These are phyloP conservation scores for Trichogramma evanescens DNA, from an alignment of 2,888 invertebrate species.

Conservation along the genomic window DNA sequence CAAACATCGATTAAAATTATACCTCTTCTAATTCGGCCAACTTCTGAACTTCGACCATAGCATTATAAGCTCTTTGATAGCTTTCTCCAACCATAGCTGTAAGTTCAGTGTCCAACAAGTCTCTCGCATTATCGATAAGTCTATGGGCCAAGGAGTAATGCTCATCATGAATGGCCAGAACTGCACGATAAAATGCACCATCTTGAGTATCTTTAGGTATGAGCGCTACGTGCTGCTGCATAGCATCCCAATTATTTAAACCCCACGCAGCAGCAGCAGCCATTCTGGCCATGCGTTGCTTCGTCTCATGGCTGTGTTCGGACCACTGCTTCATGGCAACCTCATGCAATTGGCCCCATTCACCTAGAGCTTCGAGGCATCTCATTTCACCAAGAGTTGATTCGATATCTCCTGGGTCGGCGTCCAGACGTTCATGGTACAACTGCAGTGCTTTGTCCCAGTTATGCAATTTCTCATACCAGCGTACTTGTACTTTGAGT, in stretches of 20 bases:
- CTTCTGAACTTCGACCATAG: slow-evolving; percentile 95
- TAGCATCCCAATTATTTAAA: slow-evolving; percentile 84
- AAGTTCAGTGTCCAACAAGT: slow-evolving; percentile 89
- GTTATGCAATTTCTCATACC: slow-evolving; percentile 98
- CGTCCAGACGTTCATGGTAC: slow-evolving; percentile 69
- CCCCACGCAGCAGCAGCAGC: slow-evolving; percentile 97
- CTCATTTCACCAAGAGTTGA: slow-evolving; percentile 88
- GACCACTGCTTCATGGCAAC: slow-evolving; percentile 76
- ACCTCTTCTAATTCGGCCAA: slow-evolving; percentile 90
- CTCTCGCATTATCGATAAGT: slow-evolving; percentile 86
- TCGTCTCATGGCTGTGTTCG: slow-evolving; percentile 55
- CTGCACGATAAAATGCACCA: slow-evolving; percentile 91
- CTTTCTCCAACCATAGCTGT: slow-evolving; percentile 96
- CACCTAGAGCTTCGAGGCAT: slow-evolving; percentile 91
- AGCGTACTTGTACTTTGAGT: slow-evolving; percentile 70
- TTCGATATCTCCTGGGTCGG: slow-evolving; percentile 65
- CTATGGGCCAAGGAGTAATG: slow-evolving; percentile 63
- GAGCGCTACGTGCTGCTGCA: slow-evolving; percentile 83
- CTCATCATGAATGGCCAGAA: slow-evolving; percentile 78
- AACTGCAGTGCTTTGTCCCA: slow-evolving; percentile 93
- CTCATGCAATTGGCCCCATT: slow-evolving; percentile 84
- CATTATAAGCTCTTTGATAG: slow-evolving; percentile 89
- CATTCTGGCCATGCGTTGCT: slow-evolving; percentile 73
- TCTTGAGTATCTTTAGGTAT: slow-evolving; percentile 92
- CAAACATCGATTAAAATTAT: slow-evolving; percentile 46